Evolutionary conservation across 2,888 invertebrate species (phyloP).

Genomic region (Ichneumoninae sp.): DNA sequence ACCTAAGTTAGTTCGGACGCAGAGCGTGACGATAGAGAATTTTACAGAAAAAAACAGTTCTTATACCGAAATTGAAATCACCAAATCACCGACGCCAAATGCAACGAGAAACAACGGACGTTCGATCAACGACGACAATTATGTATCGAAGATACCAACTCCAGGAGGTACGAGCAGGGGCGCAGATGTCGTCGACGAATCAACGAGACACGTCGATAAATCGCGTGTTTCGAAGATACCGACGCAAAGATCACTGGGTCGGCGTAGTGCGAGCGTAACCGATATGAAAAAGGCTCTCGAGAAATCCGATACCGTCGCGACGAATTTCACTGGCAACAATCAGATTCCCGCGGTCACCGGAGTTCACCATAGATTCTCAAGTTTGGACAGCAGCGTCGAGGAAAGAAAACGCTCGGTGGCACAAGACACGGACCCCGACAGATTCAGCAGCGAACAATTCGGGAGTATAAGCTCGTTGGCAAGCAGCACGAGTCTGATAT

Average conservation of each 20-base stretch:
- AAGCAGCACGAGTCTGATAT: constrained; percentile 86
- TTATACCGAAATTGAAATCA: background rate
- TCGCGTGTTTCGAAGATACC: constrained; percentile 77
- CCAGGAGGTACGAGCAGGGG: constrained; percentile 68
- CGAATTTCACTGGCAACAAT: constrained; percentile 13
- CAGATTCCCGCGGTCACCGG: constrained; percentile 15
- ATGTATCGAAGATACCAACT: constrained; percentile 77
- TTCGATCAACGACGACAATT: constrained; percentile 68
- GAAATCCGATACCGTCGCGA: constrained; percentile 79
- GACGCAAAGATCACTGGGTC: constrained; percentile 73
- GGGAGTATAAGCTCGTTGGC: constrained; percentile 86
- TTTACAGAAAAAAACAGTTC: constrained; percentile 2
- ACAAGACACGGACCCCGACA: constrained; percentile 76
- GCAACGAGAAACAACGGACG: constrained; percentile 49
- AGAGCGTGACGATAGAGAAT: constrained; percentile 58
- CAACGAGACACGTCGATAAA: constrained; percentile 61
- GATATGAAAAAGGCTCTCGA: constrained; percentile 87
- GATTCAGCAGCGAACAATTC: constrained; percentile 83
- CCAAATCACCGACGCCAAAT: constrained; percentile 26
- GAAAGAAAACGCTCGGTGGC: constrained; percentile 81
- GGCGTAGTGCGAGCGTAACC: constrained; percentile 85
- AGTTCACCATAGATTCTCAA: constrained; percentile 84
- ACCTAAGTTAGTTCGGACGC: constrained; percentile 64
- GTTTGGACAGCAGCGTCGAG: constrained; percentile 86
- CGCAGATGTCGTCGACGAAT: constrained; percentile 68